A percentile compares a stretch with the other conserved stretches of the same genome.
Evolutionary conservation across 1,140 invertebrate genomes (phyloP).

Genomic region (Drosophila carrolli): DNA sequence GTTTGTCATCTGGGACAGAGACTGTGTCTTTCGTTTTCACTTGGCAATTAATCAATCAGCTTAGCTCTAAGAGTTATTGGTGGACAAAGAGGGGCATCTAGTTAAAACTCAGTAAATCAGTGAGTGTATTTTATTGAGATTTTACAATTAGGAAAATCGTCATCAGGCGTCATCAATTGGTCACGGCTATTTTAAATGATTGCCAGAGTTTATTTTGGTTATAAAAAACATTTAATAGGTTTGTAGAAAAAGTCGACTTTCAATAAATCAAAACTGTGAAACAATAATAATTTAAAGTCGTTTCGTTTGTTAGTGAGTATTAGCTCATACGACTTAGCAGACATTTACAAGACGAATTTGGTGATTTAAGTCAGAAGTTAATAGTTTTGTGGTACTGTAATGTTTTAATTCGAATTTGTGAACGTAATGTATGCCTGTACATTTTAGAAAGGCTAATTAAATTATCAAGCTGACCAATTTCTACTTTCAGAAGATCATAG

Average conservation of each 20-base stretch:
- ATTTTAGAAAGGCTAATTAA: too few species aligned
- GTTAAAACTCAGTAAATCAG: slow-evolving; percentile 10
- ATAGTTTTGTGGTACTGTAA: too few species aligned
- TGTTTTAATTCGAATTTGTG: too few species aligned
- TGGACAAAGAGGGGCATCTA: not conserved
- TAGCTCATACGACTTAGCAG: too few species aligned
- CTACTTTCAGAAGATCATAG: too few species aligned
- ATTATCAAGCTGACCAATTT: too few species aligned
- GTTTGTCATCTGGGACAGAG: slow-evolving; percentile 49
- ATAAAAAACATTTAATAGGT: not conserved
- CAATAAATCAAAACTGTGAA: not conserved
- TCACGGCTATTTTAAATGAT: not conserved
- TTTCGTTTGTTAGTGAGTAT: too few species aligned
- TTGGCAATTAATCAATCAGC: slow-evolving; percentile 43
- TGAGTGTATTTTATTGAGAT: slow-evolving; percentile 33
- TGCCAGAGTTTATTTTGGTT: not conserved
- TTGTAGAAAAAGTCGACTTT: not conserved
- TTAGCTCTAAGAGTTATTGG: not conserved
- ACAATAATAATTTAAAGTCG: too few species aligned
- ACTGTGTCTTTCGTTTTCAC: slow-evolving; percentile 37
- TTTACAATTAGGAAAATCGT: slow-evolving; percentile 34
- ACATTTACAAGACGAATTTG: too few species aligned
- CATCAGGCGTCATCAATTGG: slow-evolving; percentile 1
- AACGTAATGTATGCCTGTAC: too few species aligned
- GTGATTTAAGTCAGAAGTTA: too few species aligned